Evolutionary conservation across 2,113 vertebrate species (phyloP).

Genomic region (Misgurnus anguillicaudatus): DNA sequence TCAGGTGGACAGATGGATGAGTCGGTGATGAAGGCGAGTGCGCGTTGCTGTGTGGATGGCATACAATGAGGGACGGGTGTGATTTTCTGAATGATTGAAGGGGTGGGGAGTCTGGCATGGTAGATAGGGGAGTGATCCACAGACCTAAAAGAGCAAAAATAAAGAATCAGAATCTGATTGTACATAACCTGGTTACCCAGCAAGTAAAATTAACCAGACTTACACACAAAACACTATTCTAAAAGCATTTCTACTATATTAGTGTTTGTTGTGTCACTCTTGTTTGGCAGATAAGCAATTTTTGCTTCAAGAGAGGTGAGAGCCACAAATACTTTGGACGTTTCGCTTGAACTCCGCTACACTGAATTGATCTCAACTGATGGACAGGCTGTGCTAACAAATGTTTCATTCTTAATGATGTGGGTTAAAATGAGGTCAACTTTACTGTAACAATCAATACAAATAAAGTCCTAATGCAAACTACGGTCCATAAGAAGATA

Average conservation of each 20-base stretch:
- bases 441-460: neutral
- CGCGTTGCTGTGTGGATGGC: constrained; percentile 43
- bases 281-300: neutral
- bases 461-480: constrained; percentile 1
- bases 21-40: constrained; percentile 27
- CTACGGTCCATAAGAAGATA: neutral
- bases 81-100: constrained; percentile 68
- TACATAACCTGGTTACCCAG: constrained; percentile 1
- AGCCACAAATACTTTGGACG: neutral
- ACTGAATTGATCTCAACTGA: neutral
- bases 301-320: neutral
- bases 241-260: too few relatives aligned
- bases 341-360: neutral
- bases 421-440: neutral
- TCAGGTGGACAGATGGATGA: constrained; percentile 39
- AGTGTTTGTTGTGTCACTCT: neutral
- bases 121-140: constrained; percentile 73
- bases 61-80: constrained; percentile 51
- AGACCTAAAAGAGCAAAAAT: constrained; percentile 67
- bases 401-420: neutral
- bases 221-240: neutral
- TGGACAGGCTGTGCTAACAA: neutral
- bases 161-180: neutral
- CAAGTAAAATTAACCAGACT: neutral
- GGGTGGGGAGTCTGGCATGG: constrained; percentile 79